phyloP scores from a whole-genome alignment of 2,113 vertebrate genomes.

The Campylorhamphus procurvoides region DNA sequence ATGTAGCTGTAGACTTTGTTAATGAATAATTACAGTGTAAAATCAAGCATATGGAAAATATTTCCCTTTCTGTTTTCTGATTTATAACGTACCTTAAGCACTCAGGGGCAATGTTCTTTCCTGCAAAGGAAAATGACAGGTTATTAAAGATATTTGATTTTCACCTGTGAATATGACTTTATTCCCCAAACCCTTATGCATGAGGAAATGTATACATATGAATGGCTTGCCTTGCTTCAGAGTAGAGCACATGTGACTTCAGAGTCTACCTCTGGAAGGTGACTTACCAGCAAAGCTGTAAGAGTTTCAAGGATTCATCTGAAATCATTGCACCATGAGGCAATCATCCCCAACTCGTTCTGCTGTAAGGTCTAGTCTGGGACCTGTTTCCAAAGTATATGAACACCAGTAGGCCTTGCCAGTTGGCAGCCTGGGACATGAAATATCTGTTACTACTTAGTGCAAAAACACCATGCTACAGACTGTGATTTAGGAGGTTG shows the following conservation, averaged over 20 bases:
- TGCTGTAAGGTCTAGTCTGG: not conserved
- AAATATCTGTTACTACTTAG: constrained; percentile 3
- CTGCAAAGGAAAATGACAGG: not conserved
- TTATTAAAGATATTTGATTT: constrained; percentile 9
- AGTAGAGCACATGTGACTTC: not conserved
- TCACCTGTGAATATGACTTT: not conserved
- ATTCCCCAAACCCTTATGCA: not conserved
- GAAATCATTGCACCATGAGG: not conserved
- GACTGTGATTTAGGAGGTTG: not conserved
- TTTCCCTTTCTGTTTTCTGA: constrained; percentile 11
- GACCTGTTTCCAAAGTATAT: constrained; percentile 2
- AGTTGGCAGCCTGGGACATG: constrained; percentile 21
- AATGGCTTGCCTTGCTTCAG: not conserved
- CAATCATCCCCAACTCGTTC: not conserved
- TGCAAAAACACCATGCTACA: not conserved
- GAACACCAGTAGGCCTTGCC: constrained; percentile 15
- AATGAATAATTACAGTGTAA: constrained; percentile 1
- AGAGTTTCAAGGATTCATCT: not conserved
- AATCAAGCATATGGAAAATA: constrained; percentile 29
- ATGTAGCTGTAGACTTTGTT: constrained; percentile 1
- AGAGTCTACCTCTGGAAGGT: not conserved
- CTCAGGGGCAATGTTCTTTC: not conserved
- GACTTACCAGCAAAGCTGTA: not conserved
- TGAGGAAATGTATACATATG: not conserved
- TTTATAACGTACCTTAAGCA: not conserved